A percentile compares a stretch with the other conserved stretches of the same genome.
Evolutionary conservation across 1,140 invertebrate species (phyloP).

Genomic region (Limonius californicus): DNA sequence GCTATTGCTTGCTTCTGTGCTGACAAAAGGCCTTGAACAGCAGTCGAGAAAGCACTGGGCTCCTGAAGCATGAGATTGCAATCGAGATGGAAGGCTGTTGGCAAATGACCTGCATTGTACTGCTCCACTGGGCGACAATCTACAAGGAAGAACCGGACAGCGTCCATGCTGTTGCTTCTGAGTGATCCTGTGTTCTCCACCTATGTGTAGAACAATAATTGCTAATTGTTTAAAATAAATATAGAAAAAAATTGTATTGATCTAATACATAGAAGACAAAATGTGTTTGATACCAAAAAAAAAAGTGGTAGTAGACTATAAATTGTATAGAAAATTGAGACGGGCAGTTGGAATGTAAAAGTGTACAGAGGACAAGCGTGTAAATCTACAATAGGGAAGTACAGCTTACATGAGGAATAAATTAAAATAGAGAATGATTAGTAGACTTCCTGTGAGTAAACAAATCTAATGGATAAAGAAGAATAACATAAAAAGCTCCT

Average conservation of each 20-base stretch:
- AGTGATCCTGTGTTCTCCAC: neutral
- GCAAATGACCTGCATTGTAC: conserved; percentile 94
- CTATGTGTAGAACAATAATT: neutral
- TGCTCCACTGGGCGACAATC: conserved; percentile 95
- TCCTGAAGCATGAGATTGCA: conserved; percentile 97
- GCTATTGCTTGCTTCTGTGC: conserved; percentile 87
- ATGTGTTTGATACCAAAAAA: no score
- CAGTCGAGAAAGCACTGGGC: conserved; percentile 88
- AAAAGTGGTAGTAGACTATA: no score
- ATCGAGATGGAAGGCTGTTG: conserved; percentile 96
- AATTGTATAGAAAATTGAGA: no score
- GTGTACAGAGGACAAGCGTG: no score
- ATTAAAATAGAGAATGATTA: no score
- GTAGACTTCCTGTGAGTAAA: no score
- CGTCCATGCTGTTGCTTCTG: conserved; percentile 48
- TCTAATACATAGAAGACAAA: neutral
- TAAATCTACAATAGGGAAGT: no score
- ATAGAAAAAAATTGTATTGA: neutral
- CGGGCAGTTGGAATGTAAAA: no score
- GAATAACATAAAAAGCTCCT: no score
- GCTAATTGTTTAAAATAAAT: neutral
- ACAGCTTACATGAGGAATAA: no score
- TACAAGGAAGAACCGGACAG: conserved; percentile 90
- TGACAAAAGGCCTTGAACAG: conserved; percentile 88
- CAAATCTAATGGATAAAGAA: no score